These are phyloP conservation scores for Campodea augens DNA, from an alignment of 1,140 invertebrate genomes.

Conservation along the genomic window DNA sequence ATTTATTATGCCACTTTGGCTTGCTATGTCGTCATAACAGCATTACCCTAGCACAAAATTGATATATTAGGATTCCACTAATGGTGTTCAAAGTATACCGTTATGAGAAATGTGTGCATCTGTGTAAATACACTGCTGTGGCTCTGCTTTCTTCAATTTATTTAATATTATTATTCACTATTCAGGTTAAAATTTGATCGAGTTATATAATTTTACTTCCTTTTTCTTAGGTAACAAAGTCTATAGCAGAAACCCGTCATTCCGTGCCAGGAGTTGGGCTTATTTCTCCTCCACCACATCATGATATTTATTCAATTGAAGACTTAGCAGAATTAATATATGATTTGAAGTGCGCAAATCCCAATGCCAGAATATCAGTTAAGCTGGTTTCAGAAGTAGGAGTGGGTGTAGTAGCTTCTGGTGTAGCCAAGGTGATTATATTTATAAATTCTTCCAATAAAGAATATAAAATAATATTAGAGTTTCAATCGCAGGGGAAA, in stretches of 20 bases:
- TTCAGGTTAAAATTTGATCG: background rate
- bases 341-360: conserved; percentile 95
- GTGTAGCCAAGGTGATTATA: conserved; percentile 74
- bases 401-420: conserved; percentile 92
- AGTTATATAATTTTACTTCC: background rate
- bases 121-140: no score
- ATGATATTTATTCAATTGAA: conserved; percentile 99
- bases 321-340: conserved; percentile 97
- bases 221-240: conserved; percentile 55
- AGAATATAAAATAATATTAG: background rate
- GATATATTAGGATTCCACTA: no score
- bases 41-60: no score
- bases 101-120: no score
- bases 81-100: no score
- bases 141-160: no score
- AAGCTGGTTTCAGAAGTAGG: conserved; percentile 97
- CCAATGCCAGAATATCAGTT: conserved; percentile 83
- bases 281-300: conserved; percentile 96
- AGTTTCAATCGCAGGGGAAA: conserved; percentile 48
- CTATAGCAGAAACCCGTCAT: conserved; percentile 86
- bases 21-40: no score
- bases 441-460: background rate
- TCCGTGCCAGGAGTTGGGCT: conserved; percentile 94
- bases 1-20: no score
- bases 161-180: conserved; percentile 1